Evolutionary conservation across 1,140 invertebrate genomes (phyloP), one percentile per base, ranked within the genome.

Genomic region (Dendrolimus punctatus): DNA sequence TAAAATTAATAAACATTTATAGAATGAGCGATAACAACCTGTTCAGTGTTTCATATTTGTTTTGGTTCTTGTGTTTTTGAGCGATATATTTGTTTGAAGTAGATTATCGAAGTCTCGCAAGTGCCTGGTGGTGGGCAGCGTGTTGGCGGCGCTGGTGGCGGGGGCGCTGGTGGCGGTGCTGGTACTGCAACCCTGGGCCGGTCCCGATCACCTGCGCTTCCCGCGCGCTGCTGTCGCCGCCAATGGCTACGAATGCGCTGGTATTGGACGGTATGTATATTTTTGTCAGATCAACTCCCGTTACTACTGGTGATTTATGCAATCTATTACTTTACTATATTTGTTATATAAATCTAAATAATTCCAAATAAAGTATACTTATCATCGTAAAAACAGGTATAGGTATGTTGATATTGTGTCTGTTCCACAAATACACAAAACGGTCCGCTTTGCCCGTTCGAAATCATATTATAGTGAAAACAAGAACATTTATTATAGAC

Each of bases 201-300:
- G 56, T 58, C 86, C 87, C 49, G 71, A 68, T 59, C 71, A 72
- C 57, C 60, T 60, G 53, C 77, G 79, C 37, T 94, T 90, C 75
- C 87, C 82, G 63, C 88, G 83, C 48, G 93, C 92, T n/a, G 93
- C 93, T 0, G 92, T 96, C 44, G 93, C 93, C 64, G 91, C 93
- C 0, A 95, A 96, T 86, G 93, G 91, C 40, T 80, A 85, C 7
- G 91, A 91, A 53, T 96, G 95, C 75, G 93, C 95, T 0, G 74
- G 88, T 62, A 90, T 95, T 61, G 95, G 95, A 66, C 93, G 89
- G 94, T 83, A 71, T 88, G 73, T 54, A 36, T 49, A 7, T 23
- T 23, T 23, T 23, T 23, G 23, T 23, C 23, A 23, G 23, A 23
- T 23, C 23, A 23, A 23, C 23, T 23, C 23, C 23, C 23, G 23